Evolutionary conservation across 2,113 vertebrate genomes (phyloP), one percentile per base, ranked within the genome.

Genomic region (Sminthopsis crassicaudata): DNA sequence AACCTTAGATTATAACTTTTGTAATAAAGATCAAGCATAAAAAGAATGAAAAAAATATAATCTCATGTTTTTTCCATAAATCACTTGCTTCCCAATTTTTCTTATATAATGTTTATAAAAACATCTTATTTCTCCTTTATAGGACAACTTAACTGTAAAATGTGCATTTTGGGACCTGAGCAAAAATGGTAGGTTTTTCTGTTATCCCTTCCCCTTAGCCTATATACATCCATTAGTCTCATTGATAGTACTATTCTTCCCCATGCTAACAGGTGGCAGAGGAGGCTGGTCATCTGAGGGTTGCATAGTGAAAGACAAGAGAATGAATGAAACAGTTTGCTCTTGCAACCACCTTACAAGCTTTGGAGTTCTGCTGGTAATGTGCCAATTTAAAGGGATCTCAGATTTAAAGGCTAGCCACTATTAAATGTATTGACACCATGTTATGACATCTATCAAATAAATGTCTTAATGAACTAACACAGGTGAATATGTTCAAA

Each of bases 331-430:
- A 92, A 99, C 99, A 0, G 96, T 98, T 95, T 99, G 99, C 98
- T 99, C 99, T 97, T 99, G 99, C 97, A 99, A 98, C 97, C 99
- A 99, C 94, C 99, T 99, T 91, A 99, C 99, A 16, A 99, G 99
- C 94, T 99, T 99, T 95, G 99, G 99, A 0, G 98, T 99, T 94
- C 98, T 99, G 91, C 97, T 99, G 99, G 99, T 99, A 98, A 98
- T 92, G 48, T 88, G 7, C 11, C 53, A 8, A 1, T 24, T n/a
- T 48, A 48, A 90, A 0, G 0, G 92, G 89, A 89, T 90, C 57
- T 90, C 95, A 25, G 23, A 92, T 89, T 95, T 95, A 54, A 92
- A 88, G 53, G 92, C 22, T 60, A 94, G 46, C 23, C 52, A 11
- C 67, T 84, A 42, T 42, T 42, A 42, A 84, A 23, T 84, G n/a